Evolutionary conservation across 2,888 invertebrate genomes (phyloP), one percentile per base, ranked within the genome.

Genomic region (Drosophila sordidapex): DNA sequence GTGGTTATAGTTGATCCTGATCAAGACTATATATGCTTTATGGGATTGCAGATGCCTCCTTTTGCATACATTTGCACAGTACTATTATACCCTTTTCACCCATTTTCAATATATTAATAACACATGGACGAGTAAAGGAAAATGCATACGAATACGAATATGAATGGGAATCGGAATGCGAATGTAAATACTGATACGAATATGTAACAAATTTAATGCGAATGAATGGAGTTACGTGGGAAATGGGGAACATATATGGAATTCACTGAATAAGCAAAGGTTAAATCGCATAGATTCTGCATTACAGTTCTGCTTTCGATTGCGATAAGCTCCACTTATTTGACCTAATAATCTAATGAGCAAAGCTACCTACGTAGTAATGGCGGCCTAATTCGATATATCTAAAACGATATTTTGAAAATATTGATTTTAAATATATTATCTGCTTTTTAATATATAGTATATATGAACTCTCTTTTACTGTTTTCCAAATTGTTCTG

Each of bases 171-270:
- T 64, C 58, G 13, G 56, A 54, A 60, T 60, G 58, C 25, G 59
- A 69, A 58, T 69, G 43, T 40, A 43, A 56, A 71, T 64, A 60
- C 29, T 31, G 49, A 58, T 77, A 48, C 59, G 66, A 77, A 68
- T 79, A 72, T 78, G 68, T 81, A 73, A 77, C 53, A 77, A 78
- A 77, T 81, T 67, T 72, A 78, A 78, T 81, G 64, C 64, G 67
- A 77, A 67, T 69, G 56, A 38, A 40, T 60, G 35, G 27, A 38
- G 38, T 7, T 21, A 21, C 7, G 21, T 21, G 13, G 29, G 27
- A 48, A 51, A 40, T 25, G 33, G 5, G 13, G 21, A 10, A 18
- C 21, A 6, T 7, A 15, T 36, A 11, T 29, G 43, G 35, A 35
- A 62, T 57, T 49, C 59, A 66, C 31, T 59, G 61, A 21, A 57